These are phyloP conservation scores for Tryphoninae sp. DNA, from an alignment of 2,888 invertebrate species.

Conservation along the genomic window DNA sequence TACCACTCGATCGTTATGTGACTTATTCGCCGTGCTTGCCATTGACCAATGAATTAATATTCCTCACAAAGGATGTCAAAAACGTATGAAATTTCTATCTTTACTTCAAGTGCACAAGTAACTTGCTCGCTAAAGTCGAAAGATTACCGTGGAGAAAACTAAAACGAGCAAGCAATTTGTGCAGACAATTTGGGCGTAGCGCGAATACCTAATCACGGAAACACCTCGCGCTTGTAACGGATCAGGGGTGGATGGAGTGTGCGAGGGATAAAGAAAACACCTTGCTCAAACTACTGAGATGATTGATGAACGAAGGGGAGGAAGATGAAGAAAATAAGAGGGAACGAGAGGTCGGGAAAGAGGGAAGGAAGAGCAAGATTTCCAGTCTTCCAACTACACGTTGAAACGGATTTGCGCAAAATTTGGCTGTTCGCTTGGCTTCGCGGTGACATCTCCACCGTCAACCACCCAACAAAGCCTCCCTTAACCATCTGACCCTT, in stretches of 20 bases:
- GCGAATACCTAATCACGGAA: slow-evolving; percentile 68
- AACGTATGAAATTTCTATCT: slow-evolving; percentile 11
- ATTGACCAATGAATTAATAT: slow-evolving; percentile 65
- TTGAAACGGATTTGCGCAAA: slow-evolving; percentile 59
- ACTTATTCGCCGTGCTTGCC: slow-evolving; percentile 19
- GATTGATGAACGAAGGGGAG: not conserved
- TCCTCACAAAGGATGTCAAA: slow-evolving; percentile 31
- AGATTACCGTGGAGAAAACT: slow-evolving; percentile 45
- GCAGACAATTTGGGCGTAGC: slow-evolving; percentile 62
- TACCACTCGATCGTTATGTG: slow-evolving; percentile 50
- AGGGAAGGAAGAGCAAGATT: slow-evolving; percentile 43
- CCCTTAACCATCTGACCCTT: slow-evolving; percentile 12
- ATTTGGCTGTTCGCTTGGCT: slow-evolving; percentile 55
- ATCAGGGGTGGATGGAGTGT: slow-evolving; percentile 19
- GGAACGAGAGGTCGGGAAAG: slow-evolving; percentile 1
- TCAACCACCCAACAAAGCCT: slow-evolving; percentile 20
- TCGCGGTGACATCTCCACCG: slow-evolving; percentile 14
- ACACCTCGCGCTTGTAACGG: slow-evolving; percentile 63
- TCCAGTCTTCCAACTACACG: slow-evolving; percentile 50
- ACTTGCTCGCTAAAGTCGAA: slow-evolving; percentile 44
- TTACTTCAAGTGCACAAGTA: slow-evolving; percentile 28
- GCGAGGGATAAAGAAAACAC: not conserved
- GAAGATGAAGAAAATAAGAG: slow-evolving; percentile 10
- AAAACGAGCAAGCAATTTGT: slow-evolving; percentile 58
- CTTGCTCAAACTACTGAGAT: not conserved